Conservation (phyloP, 2,888 invertebrate species). For the Athripsodes cinereus region DNA sequence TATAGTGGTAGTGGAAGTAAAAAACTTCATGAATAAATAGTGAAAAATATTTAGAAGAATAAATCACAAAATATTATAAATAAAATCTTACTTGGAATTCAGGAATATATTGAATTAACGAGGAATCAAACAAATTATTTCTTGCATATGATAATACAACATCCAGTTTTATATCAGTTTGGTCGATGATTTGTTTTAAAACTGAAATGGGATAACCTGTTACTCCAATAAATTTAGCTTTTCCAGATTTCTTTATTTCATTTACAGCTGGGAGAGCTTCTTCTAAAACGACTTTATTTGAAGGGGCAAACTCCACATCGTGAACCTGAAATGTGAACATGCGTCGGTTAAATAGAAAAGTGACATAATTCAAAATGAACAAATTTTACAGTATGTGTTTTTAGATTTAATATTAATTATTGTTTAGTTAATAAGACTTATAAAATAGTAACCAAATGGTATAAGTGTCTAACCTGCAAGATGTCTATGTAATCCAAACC, state of each 20-base stretch:
- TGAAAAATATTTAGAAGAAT: no score
- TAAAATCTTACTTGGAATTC: conserved; percentile 71
- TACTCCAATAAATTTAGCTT: conserved; percentile 75
- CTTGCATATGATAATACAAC: conserved; percentile 73
- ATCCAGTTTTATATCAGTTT: conserved; percentile 58
- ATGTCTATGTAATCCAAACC: conserved; percentile 81
- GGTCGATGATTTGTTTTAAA: conserved; percentile 68
- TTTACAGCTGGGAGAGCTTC: conserved; percentile 83
- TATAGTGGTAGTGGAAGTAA: no score
- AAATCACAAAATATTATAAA: no score
- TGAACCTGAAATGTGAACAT: conserved; percentile 81
- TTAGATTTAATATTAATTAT: no score
- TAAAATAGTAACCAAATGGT: not conserved
- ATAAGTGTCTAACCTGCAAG: conserved; percentile 64
- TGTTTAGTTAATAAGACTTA: no score
- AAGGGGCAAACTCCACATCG: conserved; percentile 82
- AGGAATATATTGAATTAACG: conserved; percentile 65
- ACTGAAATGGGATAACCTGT: conserved; percentile 79
- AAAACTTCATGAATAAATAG: no score
- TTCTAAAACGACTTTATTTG: conserved; percentile 65
- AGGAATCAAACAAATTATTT: conserved; percentile 72
- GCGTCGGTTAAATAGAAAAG: no score
- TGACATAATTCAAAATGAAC: no score
- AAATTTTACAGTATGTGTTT: no score
- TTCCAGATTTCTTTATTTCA: conserved; percentile 64